Percentiles rank a stretch among this genome's conserved stretches.
phyloP scores from a whole-genome alignment of 2,113 vertebrate species.

The Pogonocichla stellata region DNA sequence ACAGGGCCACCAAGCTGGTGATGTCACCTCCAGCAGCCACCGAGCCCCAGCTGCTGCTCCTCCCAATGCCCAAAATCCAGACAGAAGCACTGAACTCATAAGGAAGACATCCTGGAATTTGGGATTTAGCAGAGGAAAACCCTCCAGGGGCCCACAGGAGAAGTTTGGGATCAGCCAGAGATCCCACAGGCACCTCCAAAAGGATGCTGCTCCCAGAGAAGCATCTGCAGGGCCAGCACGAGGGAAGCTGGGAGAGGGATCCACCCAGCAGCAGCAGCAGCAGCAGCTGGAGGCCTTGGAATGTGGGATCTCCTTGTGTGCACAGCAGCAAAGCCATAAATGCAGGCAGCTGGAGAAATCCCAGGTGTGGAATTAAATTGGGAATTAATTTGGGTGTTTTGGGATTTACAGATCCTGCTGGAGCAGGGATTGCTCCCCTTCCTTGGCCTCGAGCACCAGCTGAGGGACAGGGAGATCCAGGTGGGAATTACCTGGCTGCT shows the following conservation, averaged over 20 bases:
- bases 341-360: background rate
- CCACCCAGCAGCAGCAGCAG: background rate
- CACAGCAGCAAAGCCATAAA: background rate
- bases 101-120: background rate
- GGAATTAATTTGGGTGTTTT: accelerated
- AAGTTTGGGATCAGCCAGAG: background rate
- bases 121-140: no score
- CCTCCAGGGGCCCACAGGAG: background rate
- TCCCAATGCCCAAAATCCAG: background rate
- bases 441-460: background rate
- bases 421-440: background rate
- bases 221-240: accelerated
- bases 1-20: accelerated
- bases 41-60: background rate
- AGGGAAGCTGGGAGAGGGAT: background rate
- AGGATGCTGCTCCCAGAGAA: background rate
- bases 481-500: accelerated
- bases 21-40: background rate
- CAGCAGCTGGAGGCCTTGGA: background rate
- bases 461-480: background rate
- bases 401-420: background rate
- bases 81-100: background rate
- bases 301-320: background rate
- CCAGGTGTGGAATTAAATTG: background rate
- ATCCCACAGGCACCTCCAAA: background rate